Conservation (phyloP, 1,140 invertebrate species). For the Heliconius melpomene region DNA sequence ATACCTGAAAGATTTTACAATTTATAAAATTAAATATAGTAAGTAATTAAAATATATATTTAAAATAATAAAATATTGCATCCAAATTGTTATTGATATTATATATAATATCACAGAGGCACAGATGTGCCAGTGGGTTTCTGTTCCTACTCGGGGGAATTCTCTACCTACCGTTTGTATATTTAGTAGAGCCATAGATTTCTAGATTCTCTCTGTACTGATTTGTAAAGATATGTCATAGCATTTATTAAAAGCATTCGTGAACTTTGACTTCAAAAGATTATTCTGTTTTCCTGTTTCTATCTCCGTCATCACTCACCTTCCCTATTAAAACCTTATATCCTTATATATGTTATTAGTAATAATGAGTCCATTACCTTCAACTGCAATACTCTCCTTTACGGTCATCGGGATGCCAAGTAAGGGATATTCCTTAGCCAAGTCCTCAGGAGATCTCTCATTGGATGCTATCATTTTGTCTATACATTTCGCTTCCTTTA, state of each 20-base stretch:
- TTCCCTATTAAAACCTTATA: background rate
- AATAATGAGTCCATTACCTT: slow-evolving; percentile 79
- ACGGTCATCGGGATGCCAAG: slow-evolving; percentile 89
- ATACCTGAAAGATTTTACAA: slow-evolving; percentile 63
- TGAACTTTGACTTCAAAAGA: background rate
- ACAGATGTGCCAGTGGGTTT: no score
- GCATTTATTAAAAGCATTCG: background rate
- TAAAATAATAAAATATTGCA: no score
- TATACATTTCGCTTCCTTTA: slow-evolving; percentile 84
- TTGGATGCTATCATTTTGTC: slow-evolving; percentile 74
- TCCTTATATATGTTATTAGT: background rate
- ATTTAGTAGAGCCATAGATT: no score
- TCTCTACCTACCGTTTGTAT: no score
- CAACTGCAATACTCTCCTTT: slow-evolving; percentile 87
- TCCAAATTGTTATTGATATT: background rate
- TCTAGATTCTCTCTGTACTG: no score
- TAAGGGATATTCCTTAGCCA: slow-evolving; percentile 83
- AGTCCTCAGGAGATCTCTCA: slow-evolving; percentile 59
- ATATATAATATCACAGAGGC: no score
- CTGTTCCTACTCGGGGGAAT: no score
- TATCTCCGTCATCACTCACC: background rate
- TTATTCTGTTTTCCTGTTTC: background rate
- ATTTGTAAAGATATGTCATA: no score
- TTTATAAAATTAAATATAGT: background rate
- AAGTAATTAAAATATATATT: no score